Evolutionary conservation across 2,113 vertebrate species (phyloP), one percentile per base, ranked within the genome.

Genomic region (Lycocorax pyrrhopterus): DNA sequence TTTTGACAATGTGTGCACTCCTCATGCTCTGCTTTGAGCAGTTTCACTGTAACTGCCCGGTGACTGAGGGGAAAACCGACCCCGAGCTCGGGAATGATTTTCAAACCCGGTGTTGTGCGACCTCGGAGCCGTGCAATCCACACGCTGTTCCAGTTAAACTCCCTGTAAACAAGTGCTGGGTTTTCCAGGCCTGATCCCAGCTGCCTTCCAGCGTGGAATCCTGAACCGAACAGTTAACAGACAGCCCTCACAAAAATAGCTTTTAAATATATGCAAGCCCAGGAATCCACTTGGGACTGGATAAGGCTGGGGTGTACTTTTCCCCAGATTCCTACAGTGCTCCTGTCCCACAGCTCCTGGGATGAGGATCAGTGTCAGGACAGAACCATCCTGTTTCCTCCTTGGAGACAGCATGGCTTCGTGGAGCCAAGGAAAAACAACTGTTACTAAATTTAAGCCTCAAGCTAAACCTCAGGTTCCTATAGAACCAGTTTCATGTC

Each of bases 371-470:
- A 5, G 63, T 29, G 75, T 73, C 25, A 14, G 92, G 69, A 64
- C 74, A 82, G 78, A 44, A 52, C 63, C 0, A 26, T 69, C 68
- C 71, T 21, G 35, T 52, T 64, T 92, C 67, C 72, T 62, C 59
- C 78, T 25, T 51, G 83, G 87, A 93, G 92, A 85, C 67, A 37
- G 79, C 49, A 2, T 60, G 67, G 71, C 82, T 75, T 78, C 7
- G 4, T 2, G 49, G 55, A 77, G 83, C 92, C 89, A 59, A 52
- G 89, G 60, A 2, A 91, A 92, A 94, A 67, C 81, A 94, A 84
- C 56, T 6, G 67, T 88, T 94, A 32, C 76, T 93, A 96, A 93
- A 94, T 86, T 91, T 94, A 93, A 94, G 35, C 68, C 73, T 84
- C 39, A 6, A 37, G 74, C 47, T 75, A 82, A 94, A 91, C 90